Conservation (phyloP, 2,797 vertebrate species). For the Acanthurus lineatus region DNA sequence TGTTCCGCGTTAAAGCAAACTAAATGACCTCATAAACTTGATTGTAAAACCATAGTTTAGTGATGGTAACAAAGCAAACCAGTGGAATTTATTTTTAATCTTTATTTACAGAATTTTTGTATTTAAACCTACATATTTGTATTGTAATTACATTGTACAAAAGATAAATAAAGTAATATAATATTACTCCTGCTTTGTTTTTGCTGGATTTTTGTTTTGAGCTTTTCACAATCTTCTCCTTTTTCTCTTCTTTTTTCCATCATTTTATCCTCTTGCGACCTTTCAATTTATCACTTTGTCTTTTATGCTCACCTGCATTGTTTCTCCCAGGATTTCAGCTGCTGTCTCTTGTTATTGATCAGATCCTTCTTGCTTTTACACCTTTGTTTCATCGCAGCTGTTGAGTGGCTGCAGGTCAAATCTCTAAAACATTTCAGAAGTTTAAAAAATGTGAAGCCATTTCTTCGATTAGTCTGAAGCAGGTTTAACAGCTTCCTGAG, state of each 20-base stretch:
- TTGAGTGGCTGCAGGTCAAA: no score
- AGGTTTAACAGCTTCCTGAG: not conserved
- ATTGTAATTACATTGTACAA: constrained; percentile 93
- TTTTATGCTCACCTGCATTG: not conserved
- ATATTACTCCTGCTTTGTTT: constrained; percentile 79
- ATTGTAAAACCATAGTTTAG: constrained; percentile 90
- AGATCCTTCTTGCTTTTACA: not conserved
- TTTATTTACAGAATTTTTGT: constrained; percentile 92
- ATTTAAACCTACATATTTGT: constrained; percentile 93
- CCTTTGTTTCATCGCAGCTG: not conserved
- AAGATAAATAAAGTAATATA: constrained; percentile 92
- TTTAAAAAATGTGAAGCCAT: not conserved
- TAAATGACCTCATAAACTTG: constrained; percentile 90
- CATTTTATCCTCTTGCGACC: no score
- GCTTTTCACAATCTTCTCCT: constrained; percentile 1
- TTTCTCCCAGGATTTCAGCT: not conserved
- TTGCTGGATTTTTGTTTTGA: constrained; percentile 31
- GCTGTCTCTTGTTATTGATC: constrained; percentile 8
- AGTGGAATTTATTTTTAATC: constrained; percentile 91
- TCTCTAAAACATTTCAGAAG: not conserved
- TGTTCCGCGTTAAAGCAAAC: constrained; percentile 83
- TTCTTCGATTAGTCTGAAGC: not conserved
- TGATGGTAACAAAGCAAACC: constrained; percentile 86
- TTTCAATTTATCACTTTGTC: not conserved
- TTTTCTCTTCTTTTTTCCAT: not conserved